Evolutionary conservation across 1,140 invertebrate genomes (phyloP), one percentile per base, ranked within the genome.

Genomic region (Andricus grossulariae): DNA sequence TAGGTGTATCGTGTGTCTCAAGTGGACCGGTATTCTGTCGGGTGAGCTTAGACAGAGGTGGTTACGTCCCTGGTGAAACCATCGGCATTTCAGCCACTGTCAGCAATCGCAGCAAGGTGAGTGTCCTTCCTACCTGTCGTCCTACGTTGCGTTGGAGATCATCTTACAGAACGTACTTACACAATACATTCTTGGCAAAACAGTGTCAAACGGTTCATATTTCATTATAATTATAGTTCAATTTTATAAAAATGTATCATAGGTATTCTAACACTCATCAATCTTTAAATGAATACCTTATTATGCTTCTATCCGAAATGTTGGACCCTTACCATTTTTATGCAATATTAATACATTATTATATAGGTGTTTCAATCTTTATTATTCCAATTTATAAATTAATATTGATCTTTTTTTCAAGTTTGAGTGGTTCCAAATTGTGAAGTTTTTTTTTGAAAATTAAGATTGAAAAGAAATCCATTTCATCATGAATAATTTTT

Each of bases 51-150:
- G 97, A 98, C 90, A 93, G 97, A 87, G 97, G 97, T 66, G 97
- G 97, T 13, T 98, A 98, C 88, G 97, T 98, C 25, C 97, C 97
- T 18, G 97, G 97, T 1, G 97, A 98, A 91, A 97, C 96, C 84
- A 97, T 98, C 87, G 94, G 94, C 50, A 94, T 97, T 79, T 96
- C 95, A 72, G 97, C 97, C 11, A 95, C 94, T 73, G 94, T 98
- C n/a, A 93, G 94, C 84, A 98, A 98, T 91, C 93, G 95, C 80
- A 98, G 97, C 88, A 94, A 95, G 87, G 95, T 96, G 54, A 93
- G 94, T 83, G 76, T 72, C 66, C 10, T 45, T 8, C 39, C 39
- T 45, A 50, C 15, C 45, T 45, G 3, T 25, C 25, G 25, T 32
- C 25, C 25, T 32, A 32, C 25, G 25, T 32, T 32, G 25, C 25